A percentile compares a stretch with the other conserved stretches of the same genome.
phyloP scores from a whole-genome alignment of 2,113 vertebrate genomes.

The Phylloscopus whistleri region DNA sequence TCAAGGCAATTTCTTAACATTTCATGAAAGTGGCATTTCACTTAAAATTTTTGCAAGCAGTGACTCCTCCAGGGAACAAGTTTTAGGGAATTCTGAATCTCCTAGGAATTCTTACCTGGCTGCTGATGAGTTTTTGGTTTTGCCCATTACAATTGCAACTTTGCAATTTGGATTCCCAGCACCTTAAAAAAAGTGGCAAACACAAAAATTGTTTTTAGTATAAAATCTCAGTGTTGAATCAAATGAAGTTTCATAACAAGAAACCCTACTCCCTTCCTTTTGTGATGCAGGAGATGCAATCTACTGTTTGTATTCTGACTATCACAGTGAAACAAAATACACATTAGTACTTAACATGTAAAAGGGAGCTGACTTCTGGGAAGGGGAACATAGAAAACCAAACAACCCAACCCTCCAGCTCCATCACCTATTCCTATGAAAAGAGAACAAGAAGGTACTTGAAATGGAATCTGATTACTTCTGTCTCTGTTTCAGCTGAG shows the following conservation, averaged over 20 bases:
- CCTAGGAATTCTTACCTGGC: slow-evolving; percentile 75
- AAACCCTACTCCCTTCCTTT: background rate
- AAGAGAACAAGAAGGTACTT: slow-evolving; percentile 29
- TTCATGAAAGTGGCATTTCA: background rate
- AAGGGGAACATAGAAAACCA: background rate
- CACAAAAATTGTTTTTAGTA: background rate
- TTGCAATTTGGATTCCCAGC: slow-evolving; percentile 86
- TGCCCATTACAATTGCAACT: slow-evolving; percentile 90
- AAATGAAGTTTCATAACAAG: background rate
- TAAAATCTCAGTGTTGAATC: background rate
- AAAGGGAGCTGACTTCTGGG: background rate
- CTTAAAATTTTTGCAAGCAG: background rate
- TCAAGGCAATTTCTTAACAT: background rate
- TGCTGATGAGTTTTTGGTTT: slow-evolving; percentile 58
- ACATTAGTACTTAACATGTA: background rate
- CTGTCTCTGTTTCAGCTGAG: background rate
- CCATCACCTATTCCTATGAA: background rate
- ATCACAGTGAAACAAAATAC: background rate
- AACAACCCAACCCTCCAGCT: background rate
- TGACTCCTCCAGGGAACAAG: background rate
- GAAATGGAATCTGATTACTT: background rate
- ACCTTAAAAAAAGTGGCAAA: slow-evolving; percentile 72
- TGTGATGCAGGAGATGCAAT: background rate
- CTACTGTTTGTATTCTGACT: background rate
- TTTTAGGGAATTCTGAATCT: background rate